Evolutionary conservation across 1,140 invertebrate species (phyloP), one percentile per base, ranked within the genome.

Genomic region (Araneus ventricosus): DNA sequence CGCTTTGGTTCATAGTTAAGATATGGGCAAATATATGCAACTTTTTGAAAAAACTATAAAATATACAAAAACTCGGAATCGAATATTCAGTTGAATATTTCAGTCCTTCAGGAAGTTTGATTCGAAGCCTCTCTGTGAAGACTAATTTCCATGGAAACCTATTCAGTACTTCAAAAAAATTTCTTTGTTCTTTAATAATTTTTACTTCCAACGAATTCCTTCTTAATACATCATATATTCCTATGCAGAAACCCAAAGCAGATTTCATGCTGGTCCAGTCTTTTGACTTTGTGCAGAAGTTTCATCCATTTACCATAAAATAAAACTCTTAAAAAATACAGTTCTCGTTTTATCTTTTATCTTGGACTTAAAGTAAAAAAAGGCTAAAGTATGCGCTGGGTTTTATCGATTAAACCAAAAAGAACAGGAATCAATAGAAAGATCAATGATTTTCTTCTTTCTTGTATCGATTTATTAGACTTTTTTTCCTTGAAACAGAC

Each of bases 21-120:
- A n/a, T 82, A 45, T 10, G 7, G 8, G 2, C n/a, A 30, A 82
- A 45, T 27, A 30, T 41, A 82, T 52, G 80, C 24, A 45, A n/a
- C 24, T 45, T 82, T 52, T 39, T 10, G 10, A 45, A 82, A 22
- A 41, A 17, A 2, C 24, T 10, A 27, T 27, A n/a, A 82, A 52
- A 52, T 52, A 45, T 52, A 82, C 39, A 82, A 17, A 27, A 82
- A 27, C 14, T 52, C 39, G 0, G 17, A 14, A 41, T 52, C 22
- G 37, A 82, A 82, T 14, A 82, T 45, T 45, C 7, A 82, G 39
- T 45, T 82, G 80, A 82, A 82, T n/a, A 82, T 82, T 82, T 45
- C 39, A 45, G 24, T 22, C 41, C 8, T 22, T n/a, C 75, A 39
- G 2, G 24, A 24, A 41, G 6, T 82, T 82, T 45, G 39, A 82